Conservation (phyloP, 2,888 invertebrate species). For the Incurvaria masculella region DNA sequence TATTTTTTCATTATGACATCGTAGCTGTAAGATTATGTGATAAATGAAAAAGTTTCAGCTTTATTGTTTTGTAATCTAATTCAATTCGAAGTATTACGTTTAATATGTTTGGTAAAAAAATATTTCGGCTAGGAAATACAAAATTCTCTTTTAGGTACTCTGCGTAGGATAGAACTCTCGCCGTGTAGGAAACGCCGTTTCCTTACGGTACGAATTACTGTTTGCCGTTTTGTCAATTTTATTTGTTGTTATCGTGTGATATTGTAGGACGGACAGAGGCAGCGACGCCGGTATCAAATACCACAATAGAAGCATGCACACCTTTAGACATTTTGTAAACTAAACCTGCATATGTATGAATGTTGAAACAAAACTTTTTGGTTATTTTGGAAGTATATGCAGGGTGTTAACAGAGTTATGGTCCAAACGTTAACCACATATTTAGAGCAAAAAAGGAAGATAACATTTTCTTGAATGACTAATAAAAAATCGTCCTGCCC, state of each 20-base stretch:
- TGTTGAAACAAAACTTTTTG: too few relatives aligned
- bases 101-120: background rate
- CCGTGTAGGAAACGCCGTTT: background rate
- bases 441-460: too few relatives aligned
- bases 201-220: conserved; percentile 13
- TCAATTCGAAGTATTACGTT: background rate
- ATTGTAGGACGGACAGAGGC: conserved; percentile 18
- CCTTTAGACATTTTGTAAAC: too few relatives aligned
- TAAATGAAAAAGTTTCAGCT: conserved; percentile 25
- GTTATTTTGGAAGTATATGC: background rate
- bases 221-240: conserved; percentile 25
- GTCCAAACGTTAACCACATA: too few relatives aligned
- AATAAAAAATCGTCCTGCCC: too few relatives aligned
- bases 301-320: too few relatives aligned
- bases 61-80: conserved; percentile 20
- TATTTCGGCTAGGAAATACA: background rate
- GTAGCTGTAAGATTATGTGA: conserved; percentile 25
- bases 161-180: too few relatives aligned
- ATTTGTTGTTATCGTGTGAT: conserved; percentile 26
- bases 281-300: background rate
- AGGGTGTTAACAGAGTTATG: too few relatives aligned
- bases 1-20: background rate
- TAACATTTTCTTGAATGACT: too few relatives aligned
- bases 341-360: too few relatives aligned
- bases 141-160: background rate